Conservation (phyloP, 2,113 vertebrate genomes). For the Cyanoramphus novaezelandiae region DNA sequence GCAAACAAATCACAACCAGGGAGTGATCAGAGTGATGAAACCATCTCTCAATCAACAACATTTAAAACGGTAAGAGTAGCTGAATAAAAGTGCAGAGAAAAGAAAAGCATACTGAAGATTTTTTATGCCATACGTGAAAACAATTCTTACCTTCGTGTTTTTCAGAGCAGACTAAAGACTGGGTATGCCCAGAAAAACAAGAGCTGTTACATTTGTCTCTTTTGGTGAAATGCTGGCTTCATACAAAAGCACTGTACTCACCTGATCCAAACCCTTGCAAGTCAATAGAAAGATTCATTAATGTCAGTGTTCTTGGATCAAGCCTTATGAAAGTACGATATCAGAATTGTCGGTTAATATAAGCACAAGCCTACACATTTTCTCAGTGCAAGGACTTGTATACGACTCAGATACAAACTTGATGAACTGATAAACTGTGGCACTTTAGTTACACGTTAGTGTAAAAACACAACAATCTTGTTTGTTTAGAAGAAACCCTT, state of each 20-base stretch:
- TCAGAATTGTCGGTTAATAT: background rate
- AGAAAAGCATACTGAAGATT: constrained; percentile 3
- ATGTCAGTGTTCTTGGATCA: background rate
- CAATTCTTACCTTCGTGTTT: constrained; percentile 35
- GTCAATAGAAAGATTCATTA: background rate
- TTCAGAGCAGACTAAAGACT: background rate
- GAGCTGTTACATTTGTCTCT: background rate
- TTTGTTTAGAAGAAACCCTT: background rate
- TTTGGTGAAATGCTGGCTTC: background rate
- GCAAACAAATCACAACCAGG: background rate
- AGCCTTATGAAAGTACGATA: background rate
- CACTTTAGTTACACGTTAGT: background rate
- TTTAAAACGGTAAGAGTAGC: background rate
- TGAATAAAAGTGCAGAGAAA: constrained; percentile 19
- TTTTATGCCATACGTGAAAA: constrained; percentile 22
- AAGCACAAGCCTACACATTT: background rate
- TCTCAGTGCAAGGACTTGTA: background rate
- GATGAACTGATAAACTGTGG: background rate
- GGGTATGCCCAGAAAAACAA: background rate
- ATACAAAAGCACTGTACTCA: rapidly evolving
- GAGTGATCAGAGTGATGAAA: constrained; percentile 14
- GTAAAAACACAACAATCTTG: background rate
- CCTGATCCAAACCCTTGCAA: background rate
- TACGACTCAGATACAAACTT: background rate
- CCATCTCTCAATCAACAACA: background rate